Evolutionary conservation across 1,140 invertebrate species (phyloP).

Genomic region (Andricus grossulariae): DNA sequence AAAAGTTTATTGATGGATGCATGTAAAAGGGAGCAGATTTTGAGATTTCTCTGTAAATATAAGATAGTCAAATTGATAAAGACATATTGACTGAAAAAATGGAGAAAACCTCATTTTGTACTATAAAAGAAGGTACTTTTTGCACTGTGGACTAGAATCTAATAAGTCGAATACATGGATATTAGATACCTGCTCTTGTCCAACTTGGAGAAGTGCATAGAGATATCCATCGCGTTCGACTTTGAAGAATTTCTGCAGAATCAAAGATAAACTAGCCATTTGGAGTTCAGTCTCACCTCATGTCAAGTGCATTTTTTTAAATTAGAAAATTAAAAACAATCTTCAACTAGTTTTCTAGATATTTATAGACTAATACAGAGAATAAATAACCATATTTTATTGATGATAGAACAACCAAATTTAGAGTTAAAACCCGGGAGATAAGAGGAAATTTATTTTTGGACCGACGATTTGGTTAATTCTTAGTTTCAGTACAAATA

Average conservation of each 20-base stretch:
- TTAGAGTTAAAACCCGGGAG: too few relatives aligned
- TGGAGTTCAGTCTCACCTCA: slow-evolving; percentile 23
- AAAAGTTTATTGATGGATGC: too few relatives aligned
- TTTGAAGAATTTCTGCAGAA: slow-evolving; percentile 28
- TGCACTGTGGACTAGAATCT: slow-evolving; percentile 20
- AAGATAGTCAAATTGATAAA: background rate
- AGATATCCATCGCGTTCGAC: slow-evolving; percentile 44
- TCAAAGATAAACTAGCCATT: slow-evolving; percentile 15
- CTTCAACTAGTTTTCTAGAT: background rate
- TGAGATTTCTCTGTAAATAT: background rate
- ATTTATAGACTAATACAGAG: too few relatives aligned
- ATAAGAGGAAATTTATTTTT: too few relatives aligned
- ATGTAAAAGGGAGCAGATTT: background rate
- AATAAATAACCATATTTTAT: too few relatives aligned
- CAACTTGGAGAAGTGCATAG: slow-evolving; percentile 20
- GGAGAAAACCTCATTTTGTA: background rate
- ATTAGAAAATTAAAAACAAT: slow-evolving; percentile 12
- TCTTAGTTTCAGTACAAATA: too few relatives aligned
- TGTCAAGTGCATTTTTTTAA: background rate
- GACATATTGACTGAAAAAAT: background rate
- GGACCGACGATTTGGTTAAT: too few relatives aligned
- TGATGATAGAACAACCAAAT: too few relatives aligned
- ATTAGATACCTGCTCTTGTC: slow-evolving; percentile 22
- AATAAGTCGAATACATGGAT: slow-evolving; percentile 23
- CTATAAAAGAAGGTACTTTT: background rate